phyloP scores from a whole-genome alignment of 2,888 invertebrate species.

The Lepetodrilus schrolli region DNA sequence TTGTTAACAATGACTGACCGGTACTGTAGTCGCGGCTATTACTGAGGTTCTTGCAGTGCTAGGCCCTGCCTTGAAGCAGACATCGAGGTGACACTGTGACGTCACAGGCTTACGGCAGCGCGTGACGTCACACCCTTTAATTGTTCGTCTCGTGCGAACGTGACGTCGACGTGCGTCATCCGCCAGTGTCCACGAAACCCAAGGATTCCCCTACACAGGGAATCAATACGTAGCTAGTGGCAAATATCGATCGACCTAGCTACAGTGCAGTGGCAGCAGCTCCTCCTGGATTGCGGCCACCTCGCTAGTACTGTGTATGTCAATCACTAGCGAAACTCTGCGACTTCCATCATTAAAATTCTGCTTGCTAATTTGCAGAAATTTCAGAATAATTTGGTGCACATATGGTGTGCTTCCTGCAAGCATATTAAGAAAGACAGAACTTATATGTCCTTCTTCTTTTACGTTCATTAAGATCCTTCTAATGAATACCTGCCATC shows the following conservation, averaged over 20 bases:
- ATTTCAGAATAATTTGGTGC: too few species aligned
- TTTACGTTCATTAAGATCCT: too few species aligned
- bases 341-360: conserved; percentile 8
- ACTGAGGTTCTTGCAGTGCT: background rate
- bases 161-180: conserved; percentile 25
- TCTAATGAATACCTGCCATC: too few species aligned
- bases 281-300: background rate
- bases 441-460: too few species aligned
- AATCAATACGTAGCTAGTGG: background rate
- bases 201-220: background rate
- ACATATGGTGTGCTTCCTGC: too few species aligned
- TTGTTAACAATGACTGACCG: background rate
- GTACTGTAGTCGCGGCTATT: background rate
- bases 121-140: conserved; percentile 25
- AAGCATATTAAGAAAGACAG: too few species aligned
- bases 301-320: background rate
- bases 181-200: background rate
- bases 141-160: conserved; percentile 27
- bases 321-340: background rate
- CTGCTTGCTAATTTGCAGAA: conserved; percentile 10
- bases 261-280: background rate
- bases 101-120: conserved; percentile 22
- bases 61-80: conserved; percentile 7
- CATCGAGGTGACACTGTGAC: conserved; percentile 11
- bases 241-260: background rate